These are phyloP conservation scores for Lerema accius DNA, from an alignment of 1,140 invertebrate species.

Conservation along the genomic window DNA sequence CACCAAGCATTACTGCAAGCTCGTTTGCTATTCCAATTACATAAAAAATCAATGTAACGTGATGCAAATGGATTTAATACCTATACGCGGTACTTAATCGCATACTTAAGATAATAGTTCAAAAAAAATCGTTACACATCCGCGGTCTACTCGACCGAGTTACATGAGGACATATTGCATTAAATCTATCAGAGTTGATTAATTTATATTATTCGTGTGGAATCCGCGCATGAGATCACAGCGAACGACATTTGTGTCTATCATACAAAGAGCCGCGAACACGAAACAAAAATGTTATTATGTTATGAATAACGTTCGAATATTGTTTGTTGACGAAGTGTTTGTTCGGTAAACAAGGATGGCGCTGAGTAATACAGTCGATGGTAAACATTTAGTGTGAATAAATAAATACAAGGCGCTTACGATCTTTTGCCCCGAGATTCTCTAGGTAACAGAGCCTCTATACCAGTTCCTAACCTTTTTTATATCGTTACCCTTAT, in stretches of 20 bases:
- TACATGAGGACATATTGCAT: conserved; percentile 8
- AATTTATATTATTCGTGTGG: conserved; percentile 26
- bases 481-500: too few species aligned
- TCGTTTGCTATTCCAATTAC: too few species aligned
- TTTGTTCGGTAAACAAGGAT: conserved; percentile 8
- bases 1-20: too few species aligned
- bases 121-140: too few species aligned
- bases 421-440: too few species aligned
- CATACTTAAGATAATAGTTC: too few species aligned
- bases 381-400: neutral
- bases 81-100: too few species aligned
- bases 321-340: neutral
- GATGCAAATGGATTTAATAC: too few species aligned
- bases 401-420: neutral
- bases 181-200: conserved; percentile 25
- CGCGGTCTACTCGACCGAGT: neutral
- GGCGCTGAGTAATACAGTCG: neutral
- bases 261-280: conserved; percentile 20
- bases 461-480: too few species aligned
- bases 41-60: too few species aligned
- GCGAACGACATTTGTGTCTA: conserved; percentile 19
- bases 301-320: conserved; percentile 3
- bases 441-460: too few species aligned
- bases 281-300: conserved; percentile 30
- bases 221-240: conserved; percentile 28